Percentiles rank a stretch among this genome's conserved stretches.
Conservation (phyloP, 2,113 vertebrate species). For the Brienomyrus longianalis region DNA sequence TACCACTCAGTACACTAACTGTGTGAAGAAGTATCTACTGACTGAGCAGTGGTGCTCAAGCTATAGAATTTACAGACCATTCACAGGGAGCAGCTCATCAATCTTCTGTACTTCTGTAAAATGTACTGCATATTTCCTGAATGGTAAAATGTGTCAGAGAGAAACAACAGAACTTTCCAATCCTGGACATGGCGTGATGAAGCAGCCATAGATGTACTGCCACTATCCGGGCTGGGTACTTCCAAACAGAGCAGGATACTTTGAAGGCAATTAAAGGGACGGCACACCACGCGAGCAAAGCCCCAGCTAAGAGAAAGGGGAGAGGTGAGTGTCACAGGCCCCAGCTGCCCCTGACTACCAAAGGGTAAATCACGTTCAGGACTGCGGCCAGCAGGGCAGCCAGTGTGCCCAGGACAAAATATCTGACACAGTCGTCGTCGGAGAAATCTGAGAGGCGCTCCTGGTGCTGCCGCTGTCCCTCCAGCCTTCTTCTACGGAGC, state of each 20-base stretch:
- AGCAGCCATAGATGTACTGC: not conserved
- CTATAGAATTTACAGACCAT: not conserved
- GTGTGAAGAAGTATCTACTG: not conserved
- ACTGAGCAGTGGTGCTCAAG: not conserved
- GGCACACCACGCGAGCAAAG: not conserved
- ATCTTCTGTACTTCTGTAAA: not conserved
- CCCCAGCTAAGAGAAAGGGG: not conserved
- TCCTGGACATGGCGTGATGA: not conserved
- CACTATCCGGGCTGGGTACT: not conserved
- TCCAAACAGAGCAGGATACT: not conserved
- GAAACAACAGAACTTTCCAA: not conserved
- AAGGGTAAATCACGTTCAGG: conserved; percentile 80
- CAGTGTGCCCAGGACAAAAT: conserved; percentile 82
- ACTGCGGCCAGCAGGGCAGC: conserved; percentile 81
- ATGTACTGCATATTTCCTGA: not conserved
- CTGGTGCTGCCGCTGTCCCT: conserved; percentile 34
- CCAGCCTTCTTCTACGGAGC: conserved; percentile 50
- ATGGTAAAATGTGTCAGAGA: not conserved
- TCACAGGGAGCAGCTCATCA: not conserved
- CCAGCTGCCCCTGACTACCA: conserved; percentile 72
- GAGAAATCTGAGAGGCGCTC: conserved; percentile 61
- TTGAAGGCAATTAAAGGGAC: conserved; percentile 23
- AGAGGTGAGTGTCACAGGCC: conserved; percentile 48
- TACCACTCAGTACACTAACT: not conserved
- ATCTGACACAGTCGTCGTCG: conserved; percentile 78